Percentiles rank a stretch among this genome's conserved stretches.
These are phyloP conservation scores for Pomacea canaliculata DNA, from an alignment of 2,888 invertebrate genomes.

Conservation along the genomic window DNA sequence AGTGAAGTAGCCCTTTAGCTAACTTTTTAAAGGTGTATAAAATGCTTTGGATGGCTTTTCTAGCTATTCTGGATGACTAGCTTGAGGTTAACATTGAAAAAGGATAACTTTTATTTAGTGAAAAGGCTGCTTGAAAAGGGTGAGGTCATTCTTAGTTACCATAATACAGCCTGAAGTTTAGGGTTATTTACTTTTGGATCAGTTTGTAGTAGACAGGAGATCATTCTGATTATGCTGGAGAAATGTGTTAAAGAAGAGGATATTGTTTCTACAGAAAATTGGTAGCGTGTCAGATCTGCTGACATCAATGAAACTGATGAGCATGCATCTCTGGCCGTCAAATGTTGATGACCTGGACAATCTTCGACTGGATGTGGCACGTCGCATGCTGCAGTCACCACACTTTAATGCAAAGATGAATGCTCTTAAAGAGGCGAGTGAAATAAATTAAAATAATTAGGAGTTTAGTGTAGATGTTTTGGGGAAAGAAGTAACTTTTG, in stretches of 20 bases:
- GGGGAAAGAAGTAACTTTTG: too few species aligned
- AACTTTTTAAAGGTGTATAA: too few species aligned
- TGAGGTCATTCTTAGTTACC: neutral
- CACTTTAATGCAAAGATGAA: conserved; percentile 73
- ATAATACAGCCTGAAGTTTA: neutral
- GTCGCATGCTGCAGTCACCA: conserved; percentile 71
- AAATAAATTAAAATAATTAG: neutral
- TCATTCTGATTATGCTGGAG: too few species aligned
- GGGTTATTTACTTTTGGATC: too few species aligned
- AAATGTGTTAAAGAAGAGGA: too few species aligned
- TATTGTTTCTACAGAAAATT: conserved; percentile 59
- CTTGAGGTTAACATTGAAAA: too few species aligned
- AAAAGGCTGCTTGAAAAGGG: neutral
- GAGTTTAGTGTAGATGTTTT: too few species aligned
- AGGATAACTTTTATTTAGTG: too few species aligned
- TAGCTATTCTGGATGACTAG: too few species aligned
- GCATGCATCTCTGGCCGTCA: conserved; percentile 69
- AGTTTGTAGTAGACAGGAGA: too few species aligned
- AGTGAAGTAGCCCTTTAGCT: too few species aligned
- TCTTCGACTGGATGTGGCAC: conserved; percentile 67
- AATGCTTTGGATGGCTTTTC: too few species aligned
- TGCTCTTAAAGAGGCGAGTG: conserved; percentile 71
- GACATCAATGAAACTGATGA: conserved; percentile 69
- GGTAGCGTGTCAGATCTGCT: conserved; percentile 69
- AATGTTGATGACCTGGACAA: conserved; percentile 68